Percentiles rank a stretch among this genome's conserved stretches.
Evolutionary conservation across 2,797 vertebrate genomes (phyloP).

Genomic region (Enteromius paludinosus): DNA sequence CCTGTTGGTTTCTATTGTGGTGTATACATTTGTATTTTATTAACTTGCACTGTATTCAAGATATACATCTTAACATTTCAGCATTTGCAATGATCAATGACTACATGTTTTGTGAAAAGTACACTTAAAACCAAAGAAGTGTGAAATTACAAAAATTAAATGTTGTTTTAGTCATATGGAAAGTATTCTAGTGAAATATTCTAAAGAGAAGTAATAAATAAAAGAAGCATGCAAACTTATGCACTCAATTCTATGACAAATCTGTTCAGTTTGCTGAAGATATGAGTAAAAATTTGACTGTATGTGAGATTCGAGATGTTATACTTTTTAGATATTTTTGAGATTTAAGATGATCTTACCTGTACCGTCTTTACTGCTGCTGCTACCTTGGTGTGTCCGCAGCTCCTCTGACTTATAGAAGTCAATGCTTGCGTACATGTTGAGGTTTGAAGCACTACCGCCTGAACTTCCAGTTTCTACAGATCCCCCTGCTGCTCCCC

Average conservation of each 20-base stretch:
- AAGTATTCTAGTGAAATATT: too few relatives aligned
- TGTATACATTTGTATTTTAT: background rate
- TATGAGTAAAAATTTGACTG: background rate
- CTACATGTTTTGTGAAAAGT: background rate
- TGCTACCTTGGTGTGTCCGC: conserved; percentile 74
- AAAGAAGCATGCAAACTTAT: background rate
- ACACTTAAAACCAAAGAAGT: background rate
- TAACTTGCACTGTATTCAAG: background rate
- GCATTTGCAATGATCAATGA: background rate
- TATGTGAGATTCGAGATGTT: background rate
- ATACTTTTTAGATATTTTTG: background rate
- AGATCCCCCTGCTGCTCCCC: conserved; percentile 61
- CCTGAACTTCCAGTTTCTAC: conserved; percentile 59
- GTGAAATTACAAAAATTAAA: background rate
- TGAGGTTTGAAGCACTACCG: conserved; percentile 69
- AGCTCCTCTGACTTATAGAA: conserved; percentile 84
- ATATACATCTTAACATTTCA: background rate
- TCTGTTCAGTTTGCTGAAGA: background rate
- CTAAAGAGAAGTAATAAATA: too few relatives aligned
- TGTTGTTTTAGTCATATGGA: too few relatives aligned
- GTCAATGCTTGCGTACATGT: conserved; percentile 84
- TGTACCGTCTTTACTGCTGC: conserved; percentile 79
- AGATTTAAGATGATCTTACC: conserved; percentile 59
- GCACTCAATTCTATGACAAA: background rate
- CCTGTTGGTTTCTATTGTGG: background rate